A percentile compares a stretch with the other conserved stretches of the same genome.
phyloP scores from a whole-genome alignment of 2,113 vertebrate species.

The Amphiprion ocellaris region DNA sequence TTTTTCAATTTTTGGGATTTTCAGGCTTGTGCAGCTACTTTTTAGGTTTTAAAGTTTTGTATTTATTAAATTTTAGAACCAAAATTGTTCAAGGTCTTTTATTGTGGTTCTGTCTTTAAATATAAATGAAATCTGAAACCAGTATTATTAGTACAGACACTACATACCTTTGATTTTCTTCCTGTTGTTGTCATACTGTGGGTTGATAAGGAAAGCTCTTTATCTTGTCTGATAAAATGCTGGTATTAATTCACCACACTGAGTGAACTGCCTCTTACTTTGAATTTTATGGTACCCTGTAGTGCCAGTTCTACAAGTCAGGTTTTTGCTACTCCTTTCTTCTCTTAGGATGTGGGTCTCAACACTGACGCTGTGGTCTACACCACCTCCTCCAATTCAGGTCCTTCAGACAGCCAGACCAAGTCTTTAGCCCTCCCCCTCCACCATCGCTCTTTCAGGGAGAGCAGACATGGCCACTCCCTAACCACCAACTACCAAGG shows the following conservation, averaged over 20 bases:
- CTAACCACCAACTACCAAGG: constrained; percentile 49
- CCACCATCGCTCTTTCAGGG: constrained; percentile 46
- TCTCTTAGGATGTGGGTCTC: constrained; percentile 67
- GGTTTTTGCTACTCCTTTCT: background rate
- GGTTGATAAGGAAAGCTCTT: too few species aligned
- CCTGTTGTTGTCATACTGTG: too few species aligned
- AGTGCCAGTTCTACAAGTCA: background rate
- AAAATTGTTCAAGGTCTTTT: too few species aligned
- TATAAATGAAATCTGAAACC: too few species aligned
- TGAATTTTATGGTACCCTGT: background rate
- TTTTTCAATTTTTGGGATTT: too few species aligned
- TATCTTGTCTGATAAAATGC: too few species aligned
- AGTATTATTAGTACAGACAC: too few species aligned
- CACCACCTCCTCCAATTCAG: constrained; percentile 4
- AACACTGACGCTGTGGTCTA: constrained; percentile 64
- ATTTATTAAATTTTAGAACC: too few species aligned
- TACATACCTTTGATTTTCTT: too few species aligned
- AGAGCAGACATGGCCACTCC: constrained; percentile 29
- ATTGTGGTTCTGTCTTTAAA: too few species aligned
- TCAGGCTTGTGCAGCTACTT: too few species aligned
- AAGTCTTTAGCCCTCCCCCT: constrained; percentile 69
- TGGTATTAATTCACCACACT: background rate
- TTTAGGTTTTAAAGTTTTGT: too few species aligned
- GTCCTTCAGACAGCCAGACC: constrained; percentile 39
- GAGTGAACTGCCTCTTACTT: background rate